Evolutionary conservation across 2,797 vertebrate genomes (phyloP), one percentile per base, ranked within the genome.

Genomic region (Epinephelus malabaricus): DNA sequence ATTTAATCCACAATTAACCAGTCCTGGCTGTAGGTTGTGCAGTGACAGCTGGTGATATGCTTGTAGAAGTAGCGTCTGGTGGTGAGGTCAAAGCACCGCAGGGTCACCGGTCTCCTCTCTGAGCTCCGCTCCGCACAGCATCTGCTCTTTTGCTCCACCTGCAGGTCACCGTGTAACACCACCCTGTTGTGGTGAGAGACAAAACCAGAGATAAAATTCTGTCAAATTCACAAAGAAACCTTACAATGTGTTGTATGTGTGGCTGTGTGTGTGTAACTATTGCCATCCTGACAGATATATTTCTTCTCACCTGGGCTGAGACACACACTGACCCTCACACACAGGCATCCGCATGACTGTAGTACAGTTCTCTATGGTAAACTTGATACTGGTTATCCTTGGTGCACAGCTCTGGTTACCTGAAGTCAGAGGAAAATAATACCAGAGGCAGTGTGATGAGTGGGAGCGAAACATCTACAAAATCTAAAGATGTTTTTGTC

Each of bases 31-130:
- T 88, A 90, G n/a, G 3, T 9, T 69, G 7, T 62, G 71, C 92
- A 94, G 46, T 79, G 55, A 50, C 95, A 95, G 66, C 76, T n/a
- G 11, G 77, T 93, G 77, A 94, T 72, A 6, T 94, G 92, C 51
- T 40, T 71, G 83, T 95, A 94, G 21, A 5, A 0, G 53, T 81
- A 76, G 0, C 3, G 30, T 67, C 54, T 84, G 23, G 7, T 30
- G 0, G 73, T 50, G 30, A 9, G 56, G 56, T 86, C 66, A 0
- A 8, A 27, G 62, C 95, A 95, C 2, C 13, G 71, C 81, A 95
- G 73, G 17, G 50, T 79, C 58, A 92, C 60, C 0, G 0, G 0
- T 38, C 69, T 91, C 40, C 2, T 75, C 76, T 91, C 84, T 1
- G 78, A 90, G 12, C 8, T 40, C 49, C 0, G 11, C 65, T 81